These are phyloP conservation scores for Morone saxatilis DNA, from an alignment of 2,113 vertebrate genomes.

Conservation along the genomic window DNA sequence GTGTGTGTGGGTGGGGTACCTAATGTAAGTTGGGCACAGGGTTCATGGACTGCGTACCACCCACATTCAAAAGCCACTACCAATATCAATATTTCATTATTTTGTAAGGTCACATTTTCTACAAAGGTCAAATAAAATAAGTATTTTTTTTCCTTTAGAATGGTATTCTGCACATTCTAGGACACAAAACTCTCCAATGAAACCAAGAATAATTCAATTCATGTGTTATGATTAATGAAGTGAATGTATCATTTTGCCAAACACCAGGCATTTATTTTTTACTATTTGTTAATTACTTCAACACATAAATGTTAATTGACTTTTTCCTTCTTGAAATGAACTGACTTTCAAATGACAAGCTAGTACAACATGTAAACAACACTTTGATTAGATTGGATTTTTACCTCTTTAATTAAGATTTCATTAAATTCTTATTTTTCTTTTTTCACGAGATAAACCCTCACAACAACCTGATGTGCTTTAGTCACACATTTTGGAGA, in stretches of 20 bases:
- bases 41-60: neutral
- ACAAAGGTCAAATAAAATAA: neutral
- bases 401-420: too few relatives aligned
- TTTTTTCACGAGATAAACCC: too few relatives aligned
- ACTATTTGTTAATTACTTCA: neutral
- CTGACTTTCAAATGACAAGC: too few relatives aligned
- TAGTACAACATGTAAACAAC: too few relatives aligned
- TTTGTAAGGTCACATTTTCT: neutral
- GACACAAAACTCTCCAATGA: neutral
- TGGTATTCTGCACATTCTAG: neutral
- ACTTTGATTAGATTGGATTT: too few relatives aligned
- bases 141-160: neutral
- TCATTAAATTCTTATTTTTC: too few relatives aligned
- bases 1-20: too few relatives aligned
- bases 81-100: neutral
- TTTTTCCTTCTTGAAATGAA: too few relatives aligned
- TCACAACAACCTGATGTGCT: too few relatives aligned
- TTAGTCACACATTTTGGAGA: too few relatives aligned
- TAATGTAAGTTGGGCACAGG: neutral
- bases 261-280: neutral
- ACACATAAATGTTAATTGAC: too few relatives aligned
- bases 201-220: neutral
- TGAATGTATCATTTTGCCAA: neutral
- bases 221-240: too few relatives aligned
- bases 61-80: neutral